Conservation (phyloP, 2,113 vertebrate genomes). For the Columbina picui region DNA sequence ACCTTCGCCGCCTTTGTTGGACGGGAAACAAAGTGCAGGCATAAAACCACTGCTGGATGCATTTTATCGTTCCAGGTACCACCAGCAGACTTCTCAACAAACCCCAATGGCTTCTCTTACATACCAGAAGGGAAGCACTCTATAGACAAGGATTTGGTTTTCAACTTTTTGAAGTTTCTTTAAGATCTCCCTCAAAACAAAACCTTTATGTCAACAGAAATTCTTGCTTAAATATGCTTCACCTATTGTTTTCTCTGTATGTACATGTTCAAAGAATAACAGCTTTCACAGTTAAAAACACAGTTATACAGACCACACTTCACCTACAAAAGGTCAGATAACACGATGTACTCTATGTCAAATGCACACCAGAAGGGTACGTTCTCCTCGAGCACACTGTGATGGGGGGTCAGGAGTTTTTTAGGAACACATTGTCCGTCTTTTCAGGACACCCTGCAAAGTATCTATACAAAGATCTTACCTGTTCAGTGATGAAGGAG, state of each 20-base stretch:
- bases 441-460: background rate
- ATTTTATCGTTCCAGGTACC: background rate
- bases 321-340: background rate
- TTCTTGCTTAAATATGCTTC: background rate
- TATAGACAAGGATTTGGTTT: background rate
- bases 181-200: background rate
- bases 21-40: background rate
- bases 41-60: background rate
- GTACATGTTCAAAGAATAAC: background rate
- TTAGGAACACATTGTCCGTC: background rate
- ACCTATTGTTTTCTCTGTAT: background rate
- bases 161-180: background rate
- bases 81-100: background rate
- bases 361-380: fast-evolving
- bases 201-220: background rate
- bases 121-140: background rate
- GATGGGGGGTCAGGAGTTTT: background rate
- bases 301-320: background rate
- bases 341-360: background rate
- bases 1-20: background rate
- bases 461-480: constrained; percentile 53
- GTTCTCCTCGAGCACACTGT: fast-evolving
- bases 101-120: background rate
- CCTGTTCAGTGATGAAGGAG: constrained; percentile 96
- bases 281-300: background rate